Base-by-base conservation (phyloP, 1,140 invertebrate genomes). In the Zelostemma sp. region DNA sequence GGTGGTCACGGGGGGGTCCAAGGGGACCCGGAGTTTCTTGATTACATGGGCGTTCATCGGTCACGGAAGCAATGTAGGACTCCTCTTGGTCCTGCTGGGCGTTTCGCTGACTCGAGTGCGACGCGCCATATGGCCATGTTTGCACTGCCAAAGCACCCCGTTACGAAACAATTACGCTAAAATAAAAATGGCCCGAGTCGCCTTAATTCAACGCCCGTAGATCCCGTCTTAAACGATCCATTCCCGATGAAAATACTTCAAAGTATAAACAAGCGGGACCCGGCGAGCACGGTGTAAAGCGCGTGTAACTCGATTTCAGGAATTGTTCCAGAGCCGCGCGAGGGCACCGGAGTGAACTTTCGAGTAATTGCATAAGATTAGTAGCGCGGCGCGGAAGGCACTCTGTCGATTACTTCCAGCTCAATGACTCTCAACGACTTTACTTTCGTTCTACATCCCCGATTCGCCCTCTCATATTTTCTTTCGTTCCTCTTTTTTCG, bases 361-460 rank as follows among this genome's bases (percentile, higher is more conserved):
- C 78, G 83, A 84, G 83, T 85, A 86, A 86, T 86, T 85, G 84
- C 83, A 84, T 82, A 82, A 85, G 78, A 85, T 86, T 85, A 85
- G 81, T 80, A 80, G 76, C 73, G 78, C 73, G 66, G 76, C 74
- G 74, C 75, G 76, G 74, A 80, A 80, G 75, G 77, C 81, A 85
- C 84, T 86, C 82, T 83, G 76, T 76, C 80, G 76, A 81, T 86
- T 85, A 85, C 76, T 86, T 86, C 80, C 82, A 85, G 77, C 75
- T 78, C 80, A 83, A 80, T 81, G 81, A 82, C 68, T 77, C 73
- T 85, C 77, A 85, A 85, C 80, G 82, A 82, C 82, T 81, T 84
- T 84, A 83, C 84, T 83, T 83, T 82, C 74, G 78, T 81, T 80
- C 75, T 71, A 68, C 72, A 74, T 74, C 63, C 68, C 45, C 63